Evolutionary conservation across 2,888 invertebrate genomes (phyloP), one percentile per base, ranked within the genome.

Genomic region (Hymenopus coronatus): DNA sequence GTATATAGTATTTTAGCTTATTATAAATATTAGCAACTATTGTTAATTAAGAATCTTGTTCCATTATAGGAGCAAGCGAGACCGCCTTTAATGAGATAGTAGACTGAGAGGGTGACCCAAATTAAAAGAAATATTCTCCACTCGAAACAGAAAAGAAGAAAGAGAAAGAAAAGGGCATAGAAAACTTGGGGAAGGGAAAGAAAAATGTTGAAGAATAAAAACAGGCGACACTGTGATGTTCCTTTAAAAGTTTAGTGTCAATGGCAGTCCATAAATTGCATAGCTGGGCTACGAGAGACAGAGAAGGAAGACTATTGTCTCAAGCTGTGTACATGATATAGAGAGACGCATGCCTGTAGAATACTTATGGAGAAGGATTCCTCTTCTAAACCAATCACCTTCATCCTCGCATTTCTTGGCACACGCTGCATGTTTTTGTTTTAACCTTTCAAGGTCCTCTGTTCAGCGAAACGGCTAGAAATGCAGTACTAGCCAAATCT

Each of bases 231-330:
- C 33, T n/a, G 28, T 82, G 87, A 87, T 87, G 87, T 87, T 33
- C 82, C 87, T 87, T 9, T 87, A 33, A 87, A 87, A 87, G 82
- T 87, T 87, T 87, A 87, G 87, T 87, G 81, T 87, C 87, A 82
- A 30, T 87, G 33, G 82, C 81, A 40, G 87, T 87, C 82, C 81
- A 87, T 87, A 87, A 87, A 87, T 87, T 87, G 40, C 87, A 33
- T 82, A 87, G 82, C 82, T 82, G 33, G 30, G 33, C 82, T 25
- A 33, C 82, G 40, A 87, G 33, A 87, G 33, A 40, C 33, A 70
- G 20, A 70, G 81, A 82, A 82, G 33, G 82, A 82, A 33, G 87
- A 33, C 87, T 82, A 87, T 87, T 87, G 87, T 87, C 87, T 87
- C 14, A 25, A 70, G 54, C 33, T 30, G 82, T 33, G 81, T 87